Evolutionary conservation across 2,888 invertebrate species (phyloP), one percentile per base, ranked within the genome.

Genomic region (Acronicta psi): DNA sequence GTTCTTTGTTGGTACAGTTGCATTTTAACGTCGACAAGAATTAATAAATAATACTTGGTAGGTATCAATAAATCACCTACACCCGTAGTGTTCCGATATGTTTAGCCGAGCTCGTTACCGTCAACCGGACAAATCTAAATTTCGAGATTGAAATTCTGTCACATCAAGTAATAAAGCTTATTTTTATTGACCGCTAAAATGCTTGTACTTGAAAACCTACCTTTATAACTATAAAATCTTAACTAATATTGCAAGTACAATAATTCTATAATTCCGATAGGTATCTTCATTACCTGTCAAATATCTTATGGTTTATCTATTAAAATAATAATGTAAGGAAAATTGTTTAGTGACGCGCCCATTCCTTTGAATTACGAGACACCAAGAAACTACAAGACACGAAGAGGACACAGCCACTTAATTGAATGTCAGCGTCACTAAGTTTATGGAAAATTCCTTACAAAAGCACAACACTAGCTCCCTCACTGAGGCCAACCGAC

Each of bases 401-500:
- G 11, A 31, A 59, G 45, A 40, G n/a, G n/a, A 34, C 6, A 34
- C 50, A 46, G 18, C 8, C 40, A 14, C 40, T 59, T 59, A 68
- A 73, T 73, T 67, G 34, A 67, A 56, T 50, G 66, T 53, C 69
- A 61, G 40, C 43, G 37, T 46, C 18, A 38, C 10, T 18, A 18
- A 53, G 67, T 60, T 72, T 67, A 72, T 69, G 52, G 60, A 56
- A 56, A 58, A 53, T 41, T 29, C 6, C 20, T 20, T 37, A 14
- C 23, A 25, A 44, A 34, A 23, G 41, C 40, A 56, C 42, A 36
- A 40, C 50, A 62, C 16, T 31, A 34, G 44, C 36, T 37, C 6
- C 34, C 17, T 64, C 58, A 13, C 10, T 36, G 23, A 50, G 13
- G 18, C 16, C 7, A 17, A 7, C 6, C 16, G 49, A 66, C 72